These are phyloP conservation scores for Machaerirhynchus nigripectus DNA, from an alignment of 2,113 vertebrate genomes.

Conservation along the genomic window DNA sequence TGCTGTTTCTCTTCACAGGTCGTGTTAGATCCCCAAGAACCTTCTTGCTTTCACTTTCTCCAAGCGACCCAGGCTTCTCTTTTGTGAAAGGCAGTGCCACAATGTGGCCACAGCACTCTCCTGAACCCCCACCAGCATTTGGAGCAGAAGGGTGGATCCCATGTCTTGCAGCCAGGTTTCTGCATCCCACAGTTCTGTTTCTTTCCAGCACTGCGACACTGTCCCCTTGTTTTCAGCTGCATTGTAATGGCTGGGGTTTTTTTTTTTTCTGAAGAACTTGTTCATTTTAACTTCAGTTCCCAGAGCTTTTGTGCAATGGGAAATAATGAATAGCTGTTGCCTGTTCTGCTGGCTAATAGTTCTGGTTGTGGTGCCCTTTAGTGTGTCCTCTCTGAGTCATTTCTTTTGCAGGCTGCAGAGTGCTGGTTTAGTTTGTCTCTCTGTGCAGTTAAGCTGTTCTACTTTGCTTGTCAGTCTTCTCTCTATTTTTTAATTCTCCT, in stretches of 20 bases:
- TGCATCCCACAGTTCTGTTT: neutral
- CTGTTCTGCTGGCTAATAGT: constrained; percentile 9
- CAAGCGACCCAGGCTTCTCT: neutral
- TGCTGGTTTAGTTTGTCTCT: neutral
- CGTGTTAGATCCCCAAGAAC: neutral
- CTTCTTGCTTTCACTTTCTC: neutral
- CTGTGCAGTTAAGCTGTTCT: neutral
- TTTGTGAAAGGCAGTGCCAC: neutral
- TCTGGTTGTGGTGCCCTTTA: neutral
- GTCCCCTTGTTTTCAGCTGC: neutral
- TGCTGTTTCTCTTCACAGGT: neutral
- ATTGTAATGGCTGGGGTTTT: neutral
- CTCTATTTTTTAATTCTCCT: neutral
- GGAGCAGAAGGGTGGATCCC: neutral
- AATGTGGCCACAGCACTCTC: neutral
- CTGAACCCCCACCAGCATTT: neutral
- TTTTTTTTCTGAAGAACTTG: neutral
- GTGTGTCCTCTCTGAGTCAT: constrained; percentile 4
- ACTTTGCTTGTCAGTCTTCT: neutral
- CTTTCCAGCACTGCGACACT: neutral
- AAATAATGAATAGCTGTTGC: constrained; percentile 39
- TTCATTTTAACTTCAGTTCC: constrained; percentile 33
- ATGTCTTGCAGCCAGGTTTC: neutral
- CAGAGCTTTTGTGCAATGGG: neutral
- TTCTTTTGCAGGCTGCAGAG: constrained; percentile 12